Evolutionary conservation across 2,113 vertebrate genomes (phyloP), one percentile per base, ranked within the genome.

Genomic region (Aldabrachelys gigantea): DNA sequence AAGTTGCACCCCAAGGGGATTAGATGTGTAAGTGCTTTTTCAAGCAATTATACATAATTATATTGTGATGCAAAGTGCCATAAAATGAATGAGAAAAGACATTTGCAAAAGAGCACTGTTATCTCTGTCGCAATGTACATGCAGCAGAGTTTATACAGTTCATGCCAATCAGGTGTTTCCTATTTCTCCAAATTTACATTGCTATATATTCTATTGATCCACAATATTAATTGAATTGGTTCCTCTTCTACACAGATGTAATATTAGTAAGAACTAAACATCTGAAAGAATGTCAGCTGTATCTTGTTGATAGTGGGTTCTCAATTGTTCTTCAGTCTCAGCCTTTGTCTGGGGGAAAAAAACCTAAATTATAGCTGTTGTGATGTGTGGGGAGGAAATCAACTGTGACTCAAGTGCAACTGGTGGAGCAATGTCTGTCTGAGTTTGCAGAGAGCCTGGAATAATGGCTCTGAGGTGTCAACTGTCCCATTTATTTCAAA

Each of bases 11-110:
- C 59, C 83, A 95, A 96, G 88, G 57, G 57, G 85, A 52, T 54
- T 88, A 90, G 92, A 94, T 95, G 38, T 53, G 41, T 87, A 94
- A 91, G 44, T 90, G 38, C 65, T 95, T 97, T 95, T 95, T 93
- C 92, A 97, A 96, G 84, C 96, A 97, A 97, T 93, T 93, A 94
- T 59, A 93, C 57, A 76, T 91, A 85, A 96, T 97, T 94, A 94
- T 44, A 95, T 4, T 54, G 94, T 79, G 69, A 89, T 84, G 41
- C 90, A 91, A 92, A 95, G 78, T 92, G 79, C 93, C 88, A 94
- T 91, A 95, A 93, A 95, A 96, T 79, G 94, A 94, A 72, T 44
- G 57, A 93, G 85, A 82, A 75, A 92, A 97, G 92, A 89, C 83
- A 97, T 96, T 98, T 95, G 89, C 88, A 89, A 94, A 89, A 21